Evolutionary conservation across 2,113 vertebrate species (phyloP).

Genomic region (Cricetomys ansorgei): DNA sequence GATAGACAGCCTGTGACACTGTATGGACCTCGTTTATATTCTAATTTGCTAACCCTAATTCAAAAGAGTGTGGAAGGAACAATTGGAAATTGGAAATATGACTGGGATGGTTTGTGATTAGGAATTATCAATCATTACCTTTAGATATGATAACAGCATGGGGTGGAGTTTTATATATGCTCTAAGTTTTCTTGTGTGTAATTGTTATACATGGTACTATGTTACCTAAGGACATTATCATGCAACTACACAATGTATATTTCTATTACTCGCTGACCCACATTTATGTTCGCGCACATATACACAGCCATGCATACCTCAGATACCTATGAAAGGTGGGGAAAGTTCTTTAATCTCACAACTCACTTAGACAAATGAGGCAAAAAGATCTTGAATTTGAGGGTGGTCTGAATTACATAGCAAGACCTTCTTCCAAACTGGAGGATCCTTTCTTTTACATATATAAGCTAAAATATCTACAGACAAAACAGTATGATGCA

Average conservation of each 20-base stretch:
- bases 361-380: background rate
- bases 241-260: background rate
- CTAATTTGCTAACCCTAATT: background rate
- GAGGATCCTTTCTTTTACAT: background rate
- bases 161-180: background rate
- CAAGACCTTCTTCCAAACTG: background rate
- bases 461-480: slow-evolving; percentile 28
- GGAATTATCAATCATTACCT: background rate
- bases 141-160: background rate
- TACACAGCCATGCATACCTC: background rate
- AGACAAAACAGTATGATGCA: slow-evolving; percentile 14
- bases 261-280: background rate
- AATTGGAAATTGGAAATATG: background rate
- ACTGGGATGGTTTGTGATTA: background rate
- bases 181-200: background rate
- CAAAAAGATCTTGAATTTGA: background rate
- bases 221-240: background rate
- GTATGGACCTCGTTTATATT: background rate
- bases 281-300: background rate
- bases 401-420: background rate
- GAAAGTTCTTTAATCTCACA: background rate
- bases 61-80: background rate
- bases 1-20: background rate
- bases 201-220: background rate
- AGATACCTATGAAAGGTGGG: background rate